phyloP scores from a whole-genome alignment of 2,113 vertebrate species.

The Bettongia penicillata region DNA sequence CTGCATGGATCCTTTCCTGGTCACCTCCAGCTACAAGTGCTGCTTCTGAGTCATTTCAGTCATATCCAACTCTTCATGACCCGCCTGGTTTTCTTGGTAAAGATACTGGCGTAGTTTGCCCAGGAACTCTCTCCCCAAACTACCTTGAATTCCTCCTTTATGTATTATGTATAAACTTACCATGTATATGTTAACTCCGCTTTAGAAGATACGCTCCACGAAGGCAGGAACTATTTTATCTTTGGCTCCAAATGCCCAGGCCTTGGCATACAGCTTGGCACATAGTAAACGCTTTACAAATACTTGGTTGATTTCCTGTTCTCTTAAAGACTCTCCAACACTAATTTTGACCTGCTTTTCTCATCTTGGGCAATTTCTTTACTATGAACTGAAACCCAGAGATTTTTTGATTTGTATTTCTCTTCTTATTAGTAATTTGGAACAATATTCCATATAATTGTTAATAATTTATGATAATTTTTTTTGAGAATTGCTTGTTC shows the following conservation, averaged over 20 bases:
- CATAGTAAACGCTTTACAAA: background rate
- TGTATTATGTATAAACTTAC: no score
- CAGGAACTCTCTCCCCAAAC: no score
- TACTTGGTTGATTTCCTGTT: background rate
- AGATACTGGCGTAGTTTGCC: no score
- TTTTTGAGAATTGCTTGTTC: background rate
- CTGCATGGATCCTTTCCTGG: background rate
- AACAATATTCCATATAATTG: background rate
- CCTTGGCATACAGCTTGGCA: background rate
- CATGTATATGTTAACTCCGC: background rate
- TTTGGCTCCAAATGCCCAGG: background rate
- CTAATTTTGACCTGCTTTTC: background rate
- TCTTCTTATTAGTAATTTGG: background rate
- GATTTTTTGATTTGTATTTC: background rate
- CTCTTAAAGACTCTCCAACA: background rate
- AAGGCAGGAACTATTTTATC: background rate
- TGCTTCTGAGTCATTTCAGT: no score
- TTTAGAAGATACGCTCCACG: background rate
- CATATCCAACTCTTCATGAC: no score
- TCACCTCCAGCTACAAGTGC: no score
- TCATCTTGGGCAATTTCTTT: background rate
- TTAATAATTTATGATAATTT: background rate
- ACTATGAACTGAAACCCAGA: background rate
- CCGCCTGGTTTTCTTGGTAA: no score
- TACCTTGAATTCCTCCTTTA: no score